Evolutionary conservation across 1,140 invertebrate species (phyloP), one percentile per base, ranked within the genome.

Genomic region (Harlomillsia oculata): DNA sequence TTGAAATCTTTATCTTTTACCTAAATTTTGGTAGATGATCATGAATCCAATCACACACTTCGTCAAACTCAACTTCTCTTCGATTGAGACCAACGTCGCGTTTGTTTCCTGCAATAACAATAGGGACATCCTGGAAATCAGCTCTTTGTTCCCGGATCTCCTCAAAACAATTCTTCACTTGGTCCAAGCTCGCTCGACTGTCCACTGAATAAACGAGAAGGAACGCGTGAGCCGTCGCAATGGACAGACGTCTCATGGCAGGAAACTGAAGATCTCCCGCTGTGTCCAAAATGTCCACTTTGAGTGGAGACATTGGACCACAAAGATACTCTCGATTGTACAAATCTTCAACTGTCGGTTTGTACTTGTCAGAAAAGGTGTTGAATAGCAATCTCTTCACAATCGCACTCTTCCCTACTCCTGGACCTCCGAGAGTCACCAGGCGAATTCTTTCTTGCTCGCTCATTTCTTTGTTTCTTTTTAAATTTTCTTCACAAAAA

Each of bases 151-250:
- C 86, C 60, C 84, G 76, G 36, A 90, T 84, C 72, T 89, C 85
- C 67, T 87, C 83, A 29, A 52, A 52, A 26, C 20, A 40, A 9
- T 39, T 26, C n/a, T 52, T 52, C n/a, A 52, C 37, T 4, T 28
- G 36, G 16, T 52, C 50, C 11, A 41, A 52, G n/a, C n/a, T n/a
- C n/a, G n/a, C 74, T 53, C 75, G 72, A 43, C 82, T 83, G 18
- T 85, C 87, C n/a, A 87, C 80, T 14, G 86, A 82, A 70, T 91
- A 93, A 9, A 93, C 89, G n/a, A 94, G 76, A 36, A 93, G 78
- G 69, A 93, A 93, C 6, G 88, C 89, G 70, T 89, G 83, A 3
- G 87, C 89, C 2, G 86, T 91, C 1, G 88, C 85, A 65, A 94
- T 90, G 63, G 84, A 89, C 23, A 93, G 74, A 44, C 87, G 75